phyloP scores from a whole-genome alignment of 2,797 vertebrate genomes.

The Aulostomus chinensis region DNA sequence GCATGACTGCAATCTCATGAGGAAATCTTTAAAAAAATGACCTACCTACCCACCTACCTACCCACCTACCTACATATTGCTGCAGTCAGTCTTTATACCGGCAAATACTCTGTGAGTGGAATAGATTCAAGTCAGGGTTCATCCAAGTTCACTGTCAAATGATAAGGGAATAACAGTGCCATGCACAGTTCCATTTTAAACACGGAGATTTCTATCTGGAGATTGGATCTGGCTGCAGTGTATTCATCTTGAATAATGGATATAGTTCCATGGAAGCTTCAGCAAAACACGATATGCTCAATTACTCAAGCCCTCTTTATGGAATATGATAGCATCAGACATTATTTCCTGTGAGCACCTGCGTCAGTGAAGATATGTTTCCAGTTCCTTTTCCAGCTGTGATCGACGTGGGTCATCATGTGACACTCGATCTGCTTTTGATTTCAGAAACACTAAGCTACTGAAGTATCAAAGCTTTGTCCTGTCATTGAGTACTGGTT shows the following conservation, averaged over 20 bases:
- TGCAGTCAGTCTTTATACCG: constrained; percentile 48
- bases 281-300: constrained; percentile 59
- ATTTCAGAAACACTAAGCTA: constrained; percentile 18
- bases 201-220: constrained; percentile 66
- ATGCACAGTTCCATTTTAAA: constrained; percentile 60
- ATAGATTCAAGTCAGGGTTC: constrained; percentile 57
- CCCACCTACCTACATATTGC: too few relatives aligned
- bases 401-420: constrained; percentile 18
- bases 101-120: constrained; percentile 36
- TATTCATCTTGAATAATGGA: constrained; percentile 64
- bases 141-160: constrained; percentile 61
- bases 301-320: constrained; percentile 62
- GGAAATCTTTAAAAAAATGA: constrained; percentile 38
- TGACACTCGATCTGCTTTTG: constrained; percentile 17
- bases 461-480: too few relatives aligned
- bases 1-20: constrained; percentile 12
- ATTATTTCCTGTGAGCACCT: constrained; percentile 20
- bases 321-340: constrained; percentile 33
- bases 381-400: constrained; percentile 19
- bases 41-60: too few relatives aligned
- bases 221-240: constrained; percentile 69
- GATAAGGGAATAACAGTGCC: constrained; percentile 53
- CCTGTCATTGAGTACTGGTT: too few relatives aligned
- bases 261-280: constrained; percentile 57
- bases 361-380: constrained; percentile 20